These are phyloP conservation scores for Notamacropus eugenii DNA, from an alignment of 2,797 vertebrate species.

Conservation along the genomic window DNA sequence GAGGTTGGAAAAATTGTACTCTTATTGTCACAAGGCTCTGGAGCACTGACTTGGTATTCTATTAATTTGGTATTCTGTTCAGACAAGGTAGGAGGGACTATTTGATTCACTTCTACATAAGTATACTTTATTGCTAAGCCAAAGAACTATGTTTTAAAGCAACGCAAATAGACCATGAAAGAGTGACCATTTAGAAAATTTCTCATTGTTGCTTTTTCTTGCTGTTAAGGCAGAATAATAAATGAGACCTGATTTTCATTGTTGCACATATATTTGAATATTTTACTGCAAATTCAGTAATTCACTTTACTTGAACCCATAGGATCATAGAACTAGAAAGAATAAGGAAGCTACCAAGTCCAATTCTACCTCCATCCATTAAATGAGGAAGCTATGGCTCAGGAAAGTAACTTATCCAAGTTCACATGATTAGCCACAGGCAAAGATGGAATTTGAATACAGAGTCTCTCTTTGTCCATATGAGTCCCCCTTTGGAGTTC, in stretches of 20 bases:
- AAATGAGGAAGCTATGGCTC: background rate
- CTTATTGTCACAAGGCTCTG: background rate
- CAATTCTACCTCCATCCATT: background rate
- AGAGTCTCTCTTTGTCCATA: background rate
- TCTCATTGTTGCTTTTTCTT: slow-evolving; percentile 13
- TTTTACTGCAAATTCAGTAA: background rate
- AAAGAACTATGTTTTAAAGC: background rate
- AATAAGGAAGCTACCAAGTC: background rate
- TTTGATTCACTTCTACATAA: background rate
- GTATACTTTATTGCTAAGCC: background rate
- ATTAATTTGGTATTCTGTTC: background rate
- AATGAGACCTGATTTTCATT: slow-evolving; percentile 38
- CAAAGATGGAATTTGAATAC: background rate
- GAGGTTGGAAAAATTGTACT: background rate
- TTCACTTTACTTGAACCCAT: background rate
- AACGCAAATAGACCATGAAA: background rate
- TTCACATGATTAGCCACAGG: background rate
- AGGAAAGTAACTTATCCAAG: background rate
- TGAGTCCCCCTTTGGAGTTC: background rate
- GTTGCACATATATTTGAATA: slow-evolving; percentile 1
- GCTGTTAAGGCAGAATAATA: slow-evolving; percentile 21
- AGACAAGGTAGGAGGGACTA: background rate
- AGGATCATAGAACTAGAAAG: background rate
- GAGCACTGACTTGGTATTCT: background rate
- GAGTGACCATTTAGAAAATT: background rate